Evolutionary conservation across 2,888 invertebrate species (phyloP), one percentile per base, ranked within the genome.

Genomic region (Phyto melanocephala): DNA sequence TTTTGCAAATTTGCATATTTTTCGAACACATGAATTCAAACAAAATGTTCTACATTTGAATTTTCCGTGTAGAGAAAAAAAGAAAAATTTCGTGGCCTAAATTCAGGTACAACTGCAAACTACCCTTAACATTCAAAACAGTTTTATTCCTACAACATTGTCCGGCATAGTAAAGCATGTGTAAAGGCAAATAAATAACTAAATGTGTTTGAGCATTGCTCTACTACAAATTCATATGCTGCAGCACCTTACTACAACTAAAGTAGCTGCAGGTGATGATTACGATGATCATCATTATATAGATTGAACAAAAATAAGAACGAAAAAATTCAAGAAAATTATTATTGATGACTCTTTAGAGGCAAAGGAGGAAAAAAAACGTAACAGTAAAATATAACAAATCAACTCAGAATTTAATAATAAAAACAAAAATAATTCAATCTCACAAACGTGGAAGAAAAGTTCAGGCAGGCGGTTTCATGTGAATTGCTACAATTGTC

Each of bases 261-360:
- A 76, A 68, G 71, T 80, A 52, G 70, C 84, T 84, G 60, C 80
- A 83, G 81, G 80, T 82, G 84, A 80, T 82, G 67, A 81, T 77
- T 40, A 76, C 20, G 37, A 68, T 28, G 7, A 62, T 62, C n/a
- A 76, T 65, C 37, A 63, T 65, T 4, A 35, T 20, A 47, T 17
- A 68, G 33, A 58, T 52, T 62, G 15, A 67, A 40, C 3, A 1
- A 74, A 74, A 72, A 67, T 17, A 42, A 45, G 17, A 45, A 54
- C 10, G 13, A 15, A 22, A 71, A 65, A 47, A 42, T 47, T 71
- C 20, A 63, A 63, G 72, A 72, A 81, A 81, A 81, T 81, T 81
- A 63, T 81, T 81, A 70, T 78, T 74, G 81, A 78, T 81, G 81
- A 81, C 62, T 78, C 50, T 80, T 78, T 47, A 65, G 60, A 71